Percentiles rank a stretch among this genome's conserved stretches.
Evolutionary conservation across 1,140 invertebrate species (phyloP).

Genomic region (Mylabris phalerata): DNA sequence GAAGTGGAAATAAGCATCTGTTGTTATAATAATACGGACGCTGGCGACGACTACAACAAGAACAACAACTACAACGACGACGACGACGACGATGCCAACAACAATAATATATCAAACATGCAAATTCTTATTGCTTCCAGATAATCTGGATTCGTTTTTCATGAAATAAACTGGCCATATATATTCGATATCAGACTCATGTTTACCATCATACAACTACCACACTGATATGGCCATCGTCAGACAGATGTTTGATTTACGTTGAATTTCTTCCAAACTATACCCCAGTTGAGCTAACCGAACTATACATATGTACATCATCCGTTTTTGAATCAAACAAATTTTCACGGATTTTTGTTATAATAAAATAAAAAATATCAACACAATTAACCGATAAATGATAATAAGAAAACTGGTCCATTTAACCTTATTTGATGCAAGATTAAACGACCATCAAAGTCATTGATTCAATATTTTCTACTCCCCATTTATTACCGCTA

Average conservation of each 20-base stretch:
- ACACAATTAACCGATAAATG: background rate
- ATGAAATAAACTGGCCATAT: conserved; percentile 30
- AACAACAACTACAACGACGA: background rate
- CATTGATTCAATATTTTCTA: conserved; percentile 9
- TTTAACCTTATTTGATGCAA: conserved; percentile 31
- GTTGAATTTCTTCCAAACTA: background rate
- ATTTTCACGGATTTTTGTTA: no score
- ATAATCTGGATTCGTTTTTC: conserved; percentile 22
- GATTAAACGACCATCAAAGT: conserved; percentile 28
- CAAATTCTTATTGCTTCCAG: conserved; percentile 14
- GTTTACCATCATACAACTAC: conserved; percentile 10
- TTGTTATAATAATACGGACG: background rate
- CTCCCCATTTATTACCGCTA: background rate
- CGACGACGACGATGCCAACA: background rate
- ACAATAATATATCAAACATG: conserved; percentile 15
- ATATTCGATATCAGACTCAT: conserved; percentile 23
- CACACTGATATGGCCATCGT: conserved; percentile 8
- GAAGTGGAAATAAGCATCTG: conserved; percentile 6
- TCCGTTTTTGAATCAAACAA: no score
- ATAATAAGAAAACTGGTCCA: conserved; percentile 4
- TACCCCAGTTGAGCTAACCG: no score
- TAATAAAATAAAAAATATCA: no score
- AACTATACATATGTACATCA: no score
- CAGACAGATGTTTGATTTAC: conserved; percentile 8
- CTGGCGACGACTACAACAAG: background rate